Evolutionary conservation across 2,113 vertebrate genomes (phyloP).

Genomic region (Casuarius casuarius): DNA sequence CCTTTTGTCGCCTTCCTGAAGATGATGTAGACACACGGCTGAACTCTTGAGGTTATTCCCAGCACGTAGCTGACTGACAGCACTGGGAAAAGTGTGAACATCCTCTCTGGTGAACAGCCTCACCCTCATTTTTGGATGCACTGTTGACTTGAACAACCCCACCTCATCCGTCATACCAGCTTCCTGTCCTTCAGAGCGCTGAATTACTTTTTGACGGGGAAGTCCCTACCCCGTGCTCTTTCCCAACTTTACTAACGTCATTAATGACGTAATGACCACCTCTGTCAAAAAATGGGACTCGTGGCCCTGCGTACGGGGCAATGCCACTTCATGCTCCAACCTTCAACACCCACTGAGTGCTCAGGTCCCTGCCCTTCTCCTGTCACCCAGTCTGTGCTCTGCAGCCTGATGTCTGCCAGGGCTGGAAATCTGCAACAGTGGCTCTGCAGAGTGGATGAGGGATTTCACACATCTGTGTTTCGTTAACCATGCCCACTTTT

Average conservation of each 20-base stretch:
- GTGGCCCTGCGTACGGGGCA: not conserved
- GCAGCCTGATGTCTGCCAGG: not conserved
- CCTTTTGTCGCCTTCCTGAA: conserved; percentile 68
- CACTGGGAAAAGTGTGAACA: conserved; percentile 22
- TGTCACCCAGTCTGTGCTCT: accelerated
- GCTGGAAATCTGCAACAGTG: not conserved
- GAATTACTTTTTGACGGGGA: not conserved
- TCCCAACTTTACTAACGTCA: not conserved
- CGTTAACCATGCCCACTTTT: not conserved
- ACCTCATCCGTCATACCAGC: not conserved
- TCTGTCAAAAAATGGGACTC: not conserved
- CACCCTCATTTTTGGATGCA: not conserved
- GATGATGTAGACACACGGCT: not conserved
- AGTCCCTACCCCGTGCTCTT: not conserved
- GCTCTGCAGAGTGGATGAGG: not conserved
- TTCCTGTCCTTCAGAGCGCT: not conserved
- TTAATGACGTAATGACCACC: not conserved
- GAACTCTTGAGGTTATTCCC: conserved; percentile 42
- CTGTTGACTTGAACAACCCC: not conserved
- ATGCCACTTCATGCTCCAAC: not conserved
- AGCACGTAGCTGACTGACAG: not conserved
- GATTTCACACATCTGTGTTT: not conserved
- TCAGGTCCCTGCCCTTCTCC: not conserved
- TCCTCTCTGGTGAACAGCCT: conserved; percentile 33
- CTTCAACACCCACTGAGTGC: not conserved